Conservation (phyloP, 1,140 invertebrate genomes). For the Cephus cinctus region DNA sequence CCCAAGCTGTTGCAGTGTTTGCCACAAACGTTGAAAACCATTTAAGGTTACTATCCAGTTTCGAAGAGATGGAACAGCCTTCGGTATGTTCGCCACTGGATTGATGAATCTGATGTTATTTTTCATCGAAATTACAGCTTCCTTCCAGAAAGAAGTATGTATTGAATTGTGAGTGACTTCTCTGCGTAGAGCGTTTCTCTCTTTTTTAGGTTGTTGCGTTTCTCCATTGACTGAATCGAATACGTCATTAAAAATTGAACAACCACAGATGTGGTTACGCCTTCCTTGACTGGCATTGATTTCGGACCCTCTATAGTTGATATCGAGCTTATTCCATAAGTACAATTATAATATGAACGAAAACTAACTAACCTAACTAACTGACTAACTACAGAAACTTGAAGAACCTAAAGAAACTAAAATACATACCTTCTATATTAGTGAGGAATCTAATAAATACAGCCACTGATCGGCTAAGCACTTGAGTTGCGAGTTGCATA, state of each 20-base stretch:
- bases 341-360: background rate
- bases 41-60: constrained; percentile 13
- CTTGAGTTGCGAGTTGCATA: background rate
- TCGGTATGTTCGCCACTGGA: background rate
- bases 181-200: too few species aligned
- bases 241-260: background rate
- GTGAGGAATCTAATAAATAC: background rate
- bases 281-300: background rate
- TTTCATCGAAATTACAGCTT: background rate
- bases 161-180: background rate
- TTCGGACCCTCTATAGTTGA: background rate
- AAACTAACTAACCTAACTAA: background rate
- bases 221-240: background rate
- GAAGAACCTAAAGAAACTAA: background rate
- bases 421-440: background rate
- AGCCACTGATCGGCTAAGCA: background rate
- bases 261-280: background rate
- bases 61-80: background rate
- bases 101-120: constrained; percentile 1
- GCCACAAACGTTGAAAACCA: constrained; percentile 2
- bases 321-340: background rate
- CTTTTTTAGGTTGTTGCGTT: background rate
- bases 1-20: background rate
- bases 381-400: background rate
- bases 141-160: background rate